Percentiles rank a stretch among this genome's conserved stretches.
These are phyloP conservation scores for Hetaerina titia DNA, from an alignment of 2,888 invertebrate genomes.

Conservation along the genomic window DNA sequence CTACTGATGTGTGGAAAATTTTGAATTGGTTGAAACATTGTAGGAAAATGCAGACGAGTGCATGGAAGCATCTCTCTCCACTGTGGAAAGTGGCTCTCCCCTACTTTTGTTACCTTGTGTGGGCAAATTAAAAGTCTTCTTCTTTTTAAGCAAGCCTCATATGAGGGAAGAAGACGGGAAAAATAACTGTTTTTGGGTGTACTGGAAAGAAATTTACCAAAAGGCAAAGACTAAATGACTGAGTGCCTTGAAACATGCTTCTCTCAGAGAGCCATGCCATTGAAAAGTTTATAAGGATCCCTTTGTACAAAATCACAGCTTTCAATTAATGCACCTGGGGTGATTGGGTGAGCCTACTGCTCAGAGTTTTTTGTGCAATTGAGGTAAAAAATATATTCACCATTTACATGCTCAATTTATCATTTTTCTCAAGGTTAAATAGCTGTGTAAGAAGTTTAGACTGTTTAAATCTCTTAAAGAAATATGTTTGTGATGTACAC, in stretches of 20 bases:
- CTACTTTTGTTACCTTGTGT: not conserved
- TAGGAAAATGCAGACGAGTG: too few relatives aligned
- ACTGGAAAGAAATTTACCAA: not conserved
- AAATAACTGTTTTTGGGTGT: not conserved
- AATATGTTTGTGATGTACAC: not conserved
- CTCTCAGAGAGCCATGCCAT: conserved; percentile 55
- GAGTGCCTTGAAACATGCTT: conserved; percentile 61
- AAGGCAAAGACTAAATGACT: conserved; percentile 58
- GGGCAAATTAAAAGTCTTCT: not conserved
- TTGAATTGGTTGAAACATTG: too few relatives aligned
- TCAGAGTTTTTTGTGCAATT: conserved; percentile 37
- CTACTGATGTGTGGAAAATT: too few relatives aligned
- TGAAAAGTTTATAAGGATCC: conserved; percentile 1
- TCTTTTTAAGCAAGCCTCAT: not conserved
- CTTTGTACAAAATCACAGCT: conserved; percentile 8
- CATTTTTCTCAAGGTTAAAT: not conserved
- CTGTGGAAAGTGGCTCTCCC: too few relatives aligned
- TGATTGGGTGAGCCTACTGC: conserved; percentile 36
- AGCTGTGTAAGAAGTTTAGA: conserved; percentile 32
- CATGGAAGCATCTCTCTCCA: too few relatives aligned
- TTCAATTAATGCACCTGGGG: conserved; percentile 43
- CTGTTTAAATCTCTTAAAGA: conserved; percentile 26
- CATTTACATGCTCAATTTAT: conserved; percentile 34
- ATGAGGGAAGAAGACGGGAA: not conserved
- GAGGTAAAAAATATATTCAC: conserved; percentile 42